Evolutionary conservation across 2,888 invertebrate genomes (phyloP).

Genomic region (Pterostichus madidus): DNA sequence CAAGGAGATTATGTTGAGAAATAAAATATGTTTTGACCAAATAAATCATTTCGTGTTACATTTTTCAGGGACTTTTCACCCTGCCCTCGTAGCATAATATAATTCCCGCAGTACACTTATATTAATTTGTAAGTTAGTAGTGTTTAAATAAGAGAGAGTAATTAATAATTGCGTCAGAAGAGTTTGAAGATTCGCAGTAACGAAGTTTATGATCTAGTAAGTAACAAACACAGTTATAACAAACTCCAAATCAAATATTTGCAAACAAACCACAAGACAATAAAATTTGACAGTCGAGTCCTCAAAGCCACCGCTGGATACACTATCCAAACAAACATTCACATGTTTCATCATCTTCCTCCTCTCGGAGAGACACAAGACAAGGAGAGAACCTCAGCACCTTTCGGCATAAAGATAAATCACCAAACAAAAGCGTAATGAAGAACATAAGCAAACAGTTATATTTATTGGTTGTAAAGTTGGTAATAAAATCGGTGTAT

Average conservation of each 20-base stretch:
- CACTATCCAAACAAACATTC: not conserved
- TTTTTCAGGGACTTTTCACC: too few relatives aligned
- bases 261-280: slow-evolving; percentile 25
- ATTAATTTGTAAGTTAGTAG: too few relatives aligned
- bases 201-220: too few relatives aligned
- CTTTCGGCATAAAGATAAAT: slow-evolving; percentile 44
- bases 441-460: slow-evolving; percentile 69
- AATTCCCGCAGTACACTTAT: too few relatives aligned
- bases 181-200: too few relatives aligned
- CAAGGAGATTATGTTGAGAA: too few relatives aligned
- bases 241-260: slow-evolving; percentile 19
- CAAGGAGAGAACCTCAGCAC: not conserved
- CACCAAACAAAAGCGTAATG: slow-evolving; percentile 59
- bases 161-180: too few relatives aligned
- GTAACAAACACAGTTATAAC: slow-evolving; percentile 22
- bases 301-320: not conserved
- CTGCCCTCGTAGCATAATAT: too few relatives aligned
- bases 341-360: not conserved
- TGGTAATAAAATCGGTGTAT: slow-evolving; percentile 71
- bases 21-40: too few relatives aligned
- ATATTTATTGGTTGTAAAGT: slow-evolving; percentile 72
- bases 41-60: too few relatives aligned
- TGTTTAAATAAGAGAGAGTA: too few relatives aligned
- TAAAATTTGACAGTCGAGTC: slow-evolving; percentile 12
- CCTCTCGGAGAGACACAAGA: not conserved